These are phyloP conservation scores for Takifugu flavidus DNA, from an alignment of 2,113 vertebrate genomes.

Conservation along the genomic window DNA sequence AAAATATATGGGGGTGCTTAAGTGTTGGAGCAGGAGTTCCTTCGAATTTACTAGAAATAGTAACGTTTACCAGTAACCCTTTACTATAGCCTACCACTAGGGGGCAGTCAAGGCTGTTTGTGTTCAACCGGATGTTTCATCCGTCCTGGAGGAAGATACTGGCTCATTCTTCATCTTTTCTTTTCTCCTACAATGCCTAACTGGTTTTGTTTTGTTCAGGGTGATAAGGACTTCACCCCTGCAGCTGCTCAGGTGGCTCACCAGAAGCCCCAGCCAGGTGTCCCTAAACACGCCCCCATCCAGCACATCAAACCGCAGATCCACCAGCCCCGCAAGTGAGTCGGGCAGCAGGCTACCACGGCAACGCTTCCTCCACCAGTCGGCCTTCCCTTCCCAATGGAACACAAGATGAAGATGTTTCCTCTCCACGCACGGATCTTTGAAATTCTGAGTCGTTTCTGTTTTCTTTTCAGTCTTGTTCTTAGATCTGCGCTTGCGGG, in stretches of 20 bases:
- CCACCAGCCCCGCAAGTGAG: constrained; percentile 98
- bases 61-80: no score
- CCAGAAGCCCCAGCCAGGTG: constrained; percentile 92
- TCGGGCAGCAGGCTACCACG: constrained; percentile 11
- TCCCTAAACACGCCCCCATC: constrained; percentile 81
- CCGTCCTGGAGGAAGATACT: neutral
- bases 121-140: no score
- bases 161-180: no score
- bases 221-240: constrained; percentile 97
- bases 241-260: constrained; percentile 97
- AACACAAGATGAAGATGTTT: constrained; percentile 48
- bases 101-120: no score
- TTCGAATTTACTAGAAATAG: no score
- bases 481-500: constrained; percentile 18
- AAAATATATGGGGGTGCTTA: no score
- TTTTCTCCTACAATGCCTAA: neutral
- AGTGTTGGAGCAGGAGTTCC: no score
- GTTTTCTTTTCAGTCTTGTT: constrained; percentile 12
- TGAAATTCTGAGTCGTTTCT: constrained; percentile 28
- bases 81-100: no score
- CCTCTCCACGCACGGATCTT: constrained; percentile 48
- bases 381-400: constrained; percentile 47
- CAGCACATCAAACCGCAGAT: constrained; percentile 90
- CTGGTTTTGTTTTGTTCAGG: constrained; percentile 72
- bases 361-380: constrained; percentile 50